Percentiles rank a stretch among this genome's conserved stretches.
Evolutionary conservation across 2,888 invertebrate species (phyloP).

Genomic region (Hypomecis atomaria): DNA sequence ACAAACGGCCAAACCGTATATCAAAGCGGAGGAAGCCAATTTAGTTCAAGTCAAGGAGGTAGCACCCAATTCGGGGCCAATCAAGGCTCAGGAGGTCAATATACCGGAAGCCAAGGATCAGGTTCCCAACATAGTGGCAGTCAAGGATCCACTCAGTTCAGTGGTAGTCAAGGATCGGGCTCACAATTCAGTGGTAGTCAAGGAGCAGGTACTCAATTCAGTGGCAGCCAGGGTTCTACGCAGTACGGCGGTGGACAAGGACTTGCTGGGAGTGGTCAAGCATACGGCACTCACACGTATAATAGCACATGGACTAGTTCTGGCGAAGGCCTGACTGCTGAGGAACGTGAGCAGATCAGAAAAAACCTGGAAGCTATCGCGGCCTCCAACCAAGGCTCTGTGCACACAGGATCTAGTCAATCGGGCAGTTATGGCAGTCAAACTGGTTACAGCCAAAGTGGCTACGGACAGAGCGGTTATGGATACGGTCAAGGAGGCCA

Average conservation of each 20-base stretch:
- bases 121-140: constrained; percentile 38
- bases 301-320: constrained; percentile 62
- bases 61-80: constrained; percentile 32
- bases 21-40: constrained; percentile 39
- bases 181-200: constrained; percentile 46
- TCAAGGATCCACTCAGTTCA: constrained; percentile 38
- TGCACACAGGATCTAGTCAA: constrained; percentile 16
- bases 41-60: constrained; percentile 3
- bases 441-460: constrained; percentile 47
- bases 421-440: constrained; percentile 36
- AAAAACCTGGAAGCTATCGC: constrained; percentile 57
- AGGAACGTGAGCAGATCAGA: constrained; percentile 66
- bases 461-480: constrained; percentile 45
- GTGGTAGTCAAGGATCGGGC: constrained; percentile 38
- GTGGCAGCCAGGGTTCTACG: constrained; percentile 38
- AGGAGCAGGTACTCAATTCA: constrained; percentile 39
- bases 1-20: constrained; percentile 41
- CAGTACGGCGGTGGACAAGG: constrained; percentile 44
- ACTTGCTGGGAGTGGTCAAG: constrained; percentile 38
- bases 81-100: constrained; percentile 48
- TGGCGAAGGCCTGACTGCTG: constrained; percentile 59
- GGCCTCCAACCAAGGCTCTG: constrained; percentile 33
- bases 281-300: constrained; percentile 50
- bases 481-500: constrained; percentile 47
- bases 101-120: constrained; percentile 37